Evolutionary conservation across 2,113 vertebrate genomes (phyloP).

Genomic region (Pandion haliaetus): DNA sequence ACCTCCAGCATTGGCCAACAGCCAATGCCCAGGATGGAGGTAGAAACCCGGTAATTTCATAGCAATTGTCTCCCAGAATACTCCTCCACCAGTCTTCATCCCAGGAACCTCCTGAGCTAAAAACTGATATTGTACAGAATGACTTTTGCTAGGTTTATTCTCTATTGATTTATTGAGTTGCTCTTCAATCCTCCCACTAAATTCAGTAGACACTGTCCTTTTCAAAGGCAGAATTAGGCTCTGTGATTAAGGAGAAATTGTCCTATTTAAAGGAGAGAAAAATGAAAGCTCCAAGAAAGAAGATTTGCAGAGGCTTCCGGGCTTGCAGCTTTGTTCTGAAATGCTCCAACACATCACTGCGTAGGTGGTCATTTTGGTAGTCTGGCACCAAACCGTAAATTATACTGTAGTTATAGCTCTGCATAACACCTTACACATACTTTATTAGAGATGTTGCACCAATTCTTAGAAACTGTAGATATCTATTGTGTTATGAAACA

Average conservation of each 20-base stretch:
- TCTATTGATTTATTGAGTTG: not conserved
- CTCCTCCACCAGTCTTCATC: not conserved
- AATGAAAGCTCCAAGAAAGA: not conserved
- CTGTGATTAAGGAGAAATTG: not conserved
- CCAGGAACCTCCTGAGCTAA: not conserved
- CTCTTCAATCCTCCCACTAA: not conserved
- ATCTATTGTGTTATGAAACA: not conserved
- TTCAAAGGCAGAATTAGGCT: not conserved
- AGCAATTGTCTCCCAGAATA: not conserved
- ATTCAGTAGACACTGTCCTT: not conserved
- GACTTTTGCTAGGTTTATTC: not conserved
- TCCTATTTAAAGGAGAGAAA: not conserved
- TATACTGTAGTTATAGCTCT: not conserved
- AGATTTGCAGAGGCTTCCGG: not conserved
- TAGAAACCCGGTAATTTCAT: not conserved
- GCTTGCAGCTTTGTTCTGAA: not conserved
- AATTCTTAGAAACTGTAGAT: not conserved
- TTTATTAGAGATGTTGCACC: not conserved
- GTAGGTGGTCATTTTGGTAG: not conserved
- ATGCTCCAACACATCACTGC: not conserved
- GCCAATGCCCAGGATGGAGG: fast-evolving
- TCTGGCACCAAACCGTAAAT: not conserved
- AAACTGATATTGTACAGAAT: not conserved
- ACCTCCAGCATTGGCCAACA: not conserved
- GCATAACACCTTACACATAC: not conserved